Conservation (phyloP, 1,140 invertebrate species). For the Drosophila truncata region DNA sequence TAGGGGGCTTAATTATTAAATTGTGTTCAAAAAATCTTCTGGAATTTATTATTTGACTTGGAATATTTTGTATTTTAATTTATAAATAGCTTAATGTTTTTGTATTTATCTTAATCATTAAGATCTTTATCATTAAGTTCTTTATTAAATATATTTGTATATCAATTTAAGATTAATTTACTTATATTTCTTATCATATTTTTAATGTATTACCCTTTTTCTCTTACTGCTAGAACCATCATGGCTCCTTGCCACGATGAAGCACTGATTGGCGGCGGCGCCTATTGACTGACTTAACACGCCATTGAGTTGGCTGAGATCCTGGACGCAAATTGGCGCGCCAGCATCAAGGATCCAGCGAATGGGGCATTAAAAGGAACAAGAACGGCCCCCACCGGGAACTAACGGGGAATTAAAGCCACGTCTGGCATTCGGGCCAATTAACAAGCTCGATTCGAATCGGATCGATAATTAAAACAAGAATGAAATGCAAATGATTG, state of each 20-base stretch:
- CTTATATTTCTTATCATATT: background rate
- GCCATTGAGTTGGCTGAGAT: slow-evolving; percentile 69
- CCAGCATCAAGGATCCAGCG: slow-evolving; percentile 37
- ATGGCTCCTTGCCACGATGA: slow-evolving; percentile 54
- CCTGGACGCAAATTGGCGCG: slow-evolving; percentile 70
- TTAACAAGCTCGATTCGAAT: slow-evolving; percentile 61
- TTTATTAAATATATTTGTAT: no score
- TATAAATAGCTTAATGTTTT: no score
- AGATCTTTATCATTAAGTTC: no score
- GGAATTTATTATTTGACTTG: no score
- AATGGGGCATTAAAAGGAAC: slow-evolving; percentile 46
- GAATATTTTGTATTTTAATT: no score
- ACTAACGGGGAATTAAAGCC: slow-evolving; percentile 57
- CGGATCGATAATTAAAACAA: slow-evolving; percentile 68
- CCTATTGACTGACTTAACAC: slow-evolving; percentile 84
- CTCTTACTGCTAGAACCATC: background rate
- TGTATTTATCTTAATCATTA: no score
- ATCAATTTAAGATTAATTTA: no score
- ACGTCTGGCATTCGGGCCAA: slow-evolving; percentile 61
- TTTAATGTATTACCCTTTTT: background rate
- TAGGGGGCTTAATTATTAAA: no score
- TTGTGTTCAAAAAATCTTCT: background rate
- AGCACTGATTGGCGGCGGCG: slow-evolving; percentile 80
- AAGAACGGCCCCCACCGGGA: slow-evolving; percentile 30
- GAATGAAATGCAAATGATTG: slow-evolving; percentile 8